Evolutionary conservation across 2,797 vertebrate species (phyloP), one percentile per base, ranked within the genome.

Genomic region (Pangasius mekongensis): DNA sequence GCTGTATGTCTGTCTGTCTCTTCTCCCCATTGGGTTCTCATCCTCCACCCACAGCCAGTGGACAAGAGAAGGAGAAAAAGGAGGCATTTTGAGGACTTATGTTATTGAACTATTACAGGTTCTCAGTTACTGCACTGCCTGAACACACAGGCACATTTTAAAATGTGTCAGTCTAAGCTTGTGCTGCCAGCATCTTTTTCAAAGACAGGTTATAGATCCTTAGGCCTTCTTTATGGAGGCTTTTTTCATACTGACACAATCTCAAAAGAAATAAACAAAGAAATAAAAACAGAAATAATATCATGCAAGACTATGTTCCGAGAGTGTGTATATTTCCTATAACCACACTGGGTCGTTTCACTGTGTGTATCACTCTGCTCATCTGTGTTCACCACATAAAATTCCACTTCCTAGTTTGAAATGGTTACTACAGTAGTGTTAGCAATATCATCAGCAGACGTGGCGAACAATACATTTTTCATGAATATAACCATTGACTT

Each of bases 1-100:
- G 54, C 54, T 56, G 54, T 56, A 33, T 82, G 64, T 60, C 49
- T 87, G 22, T 71, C 77, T 87, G 64, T 8, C 20, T 83, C 77
- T 27, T 60, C 36, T 87, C 24, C 52, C 30, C 20, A 36, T 7
- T 69, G 60, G 30, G 3, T n/a, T 87, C 33, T 47, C 43, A 39
- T 43, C 16, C 20, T 82, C 77, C 52, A 33, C 52, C 18, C 36
- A 56, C 16, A 80, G 58, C 47, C 20, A 67, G 47, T n/a, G 24
- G 24, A 82, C 49, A 87, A 9, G 3, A 52, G 47, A 52, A 49
- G 1, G 10, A 24, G 77, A 86, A 36, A 27, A 69, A 24, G 22
- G 30, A 58, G 33, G 33, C 54, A 36, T 60, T 24, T 81, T 30
- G 49, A 77, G 52, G 14, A 77, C 13, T 18, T 52, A 52, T 54